A percentile compares a stretch with the other conserved stretches of the same genome.
phyloP scores from a whole-genome alignment of 2,113 vertebrate species.

The Dicerorhinus sumatrensis region DNA sequence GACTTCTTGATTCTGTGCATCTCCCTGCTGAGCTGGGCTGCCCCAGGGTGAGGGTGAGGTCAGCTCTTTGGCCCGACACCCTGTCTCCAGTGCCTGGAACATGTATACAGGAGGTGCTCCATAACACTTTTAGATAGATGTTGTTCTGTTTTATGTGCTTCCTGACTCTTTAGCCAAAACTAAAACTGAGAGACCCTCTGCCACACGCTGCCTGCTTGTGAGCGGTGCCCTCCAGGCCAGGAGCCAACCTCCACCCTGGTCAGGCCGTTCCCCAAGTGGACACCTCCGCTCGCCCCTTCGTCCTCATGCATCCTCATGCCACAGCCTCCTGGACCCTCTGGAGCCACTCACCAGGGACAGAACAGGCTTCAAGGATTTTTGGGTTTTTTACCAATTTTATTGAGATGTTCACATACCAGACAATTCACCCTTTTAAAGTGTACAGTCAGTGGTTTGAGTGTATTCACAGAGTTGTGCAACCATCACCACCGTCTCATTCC shows the following conservation, averaged over 20 bases:
- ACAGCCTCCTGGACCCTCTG: neutral
- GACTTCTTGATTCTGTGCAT: rapidly evolving
- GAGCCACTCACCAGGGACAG: neutral
- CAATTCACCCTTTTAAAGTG: neutral
- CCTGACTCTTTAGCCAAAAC: neutral
- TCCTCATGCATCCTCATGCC: rapidly evolving
- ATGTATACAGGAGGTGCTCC: neutral
- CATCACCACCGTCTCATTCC: neutral
- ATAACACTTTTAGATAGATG: neutral
- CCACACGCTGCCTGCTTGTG: neutral
- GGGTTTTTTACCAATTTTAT: neutral
- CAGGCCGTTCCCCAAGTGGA: neutral
- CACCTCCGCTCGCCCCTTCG: rapidly evolving
- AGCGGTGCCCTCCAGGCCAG: rapidly evolving
- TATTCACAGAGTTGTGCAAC: neutral
- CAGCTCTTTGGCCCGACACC: neutral
- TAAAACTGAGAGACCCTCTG: neutral
- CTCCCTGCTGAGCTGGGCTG: neutral
- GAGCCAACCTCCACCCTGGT: neutral
- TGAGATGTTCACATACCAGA: neutral
- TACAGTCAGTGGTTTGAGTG: rapidly evolving
- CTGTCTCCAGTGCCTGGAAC: neutral
- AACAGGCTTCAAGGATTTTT: neutral
- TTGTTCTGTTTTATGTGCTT: neutral
- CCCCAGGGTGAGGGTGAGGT: rapidly evolving